Base-by-base conservation (phyloP, 2,797 vertebrate genomes). In the Uromys caudimaculatus region DNA sequence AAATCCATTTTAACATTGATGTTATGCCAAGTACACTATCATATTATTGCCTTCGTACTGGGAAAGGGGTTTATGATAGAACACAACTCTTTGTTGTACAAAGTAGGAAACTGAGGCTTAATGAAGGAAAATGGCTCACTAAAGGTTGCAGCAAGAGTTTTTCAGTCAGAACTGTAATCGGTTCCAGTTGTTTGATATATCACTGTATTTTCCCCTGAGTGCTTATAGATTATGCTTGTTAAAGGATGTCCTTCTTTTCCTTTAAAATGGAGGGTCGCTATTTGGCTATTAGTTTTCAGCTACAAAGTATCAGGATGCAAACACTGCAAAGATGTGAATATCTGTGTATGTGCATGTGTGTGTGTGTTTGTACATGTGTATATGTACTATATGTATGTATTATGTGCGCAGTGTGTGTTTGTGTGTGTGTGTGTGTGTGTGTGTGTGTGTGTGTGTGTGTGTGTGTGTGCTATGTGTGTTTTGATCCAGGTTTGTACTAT, bases 1-100 rank as follows among this genome's bases (percentile, higher is more conserved):
- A 94, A 93, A 94, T 96, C 87, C 88, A 95, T 95, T 78, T 85
- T 60, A 94, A 56, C 16, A 84, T n/a, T 77, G 94, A 47, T 97
- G 93, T 67, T 82, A 92, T 90, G 67, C 71, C 90, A 94, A 81
- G 24, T 7, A 82, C 1, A 69, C 4, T 71, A 95, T 62, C 56
- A 44, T 88, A 52, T 67, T 56, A 35, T 12, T 94, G 58, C 3
- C 27, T 92, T 95, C 71, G 56, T 44, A 79, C 6, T 92, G 32
- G 19, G 12, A 95, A 93, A 64, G 8, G 38, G 71, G 21, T 90
- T 95, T 87, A 89, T 93, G 17, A 84, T 93, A 81, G 77, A 79
- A 27, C 84, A 54, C 77, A 93, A 81, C 0, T 79, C 44, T 90
- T 95, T 75, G 73, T 93, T 97, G 89, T 92, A 71, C 44, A 77